Evolutionary conservation across 2,797 vertebrate species (phyloP), one percentile per base, ranked within the genome.

Genomic region (Sphenopsis melanotis): DNA sequence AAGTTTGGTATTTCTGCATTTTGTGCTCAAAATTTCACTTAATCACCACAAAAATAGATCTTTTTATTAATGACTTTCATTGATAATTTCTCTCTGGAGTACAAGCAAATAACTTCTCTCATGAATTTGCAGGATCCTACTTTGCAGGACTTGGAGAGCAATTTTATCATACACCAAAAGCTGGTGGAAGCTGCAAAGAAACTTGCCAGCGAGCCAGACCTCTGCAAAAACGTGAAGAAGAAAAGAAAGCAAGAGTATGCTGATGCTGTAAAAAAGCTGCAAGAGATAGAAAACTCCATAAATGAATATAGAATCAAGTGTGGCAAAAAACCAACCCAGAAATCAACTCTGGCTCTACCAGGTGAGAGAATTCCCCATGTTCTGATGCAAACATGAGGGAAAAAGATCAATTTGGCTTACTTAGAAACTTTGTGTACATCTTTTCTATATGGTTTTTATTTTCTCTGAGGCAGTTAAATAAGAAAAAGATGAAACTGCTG

Each of bases 151-250:
- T 95, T 99, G 96, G 99, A 99, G 97, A 98, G 98, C 97, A 98
- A 98, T 93, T 99, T 99, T 82, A 97, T 99, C 27, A 98, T 99
- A 89, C 99, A 99, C 96, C 99, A 99, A 93, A 99, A 99, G 97
- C 98, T 99, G 29, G 99, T 99, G 37, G 99, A 99, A 97, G 99
- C 99, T 11, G 98, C 98, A 5, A 98, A 98, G 94, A 99, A 99
- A 96, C 98, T 99, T 27, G 98, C 99, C 77, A 98, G 44, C 0
- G 99, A 99, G 96, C 97, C 97, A 2, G 99, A 99, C 89, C 97
- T 99, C 49, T 97, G 98, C 93, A 99, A 99, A 97, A 99, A 99
- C 0, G 98, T 99, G 91, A 99, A 98, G 97, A 99, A 98, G 84
- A 99, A 99, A 90, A 98, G 99, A 93, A 99, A 98, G 71, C 98